Conservation (phyloP, 2,797 vertebrate genomes). For the Scomberomorus guttatus region DNA sequence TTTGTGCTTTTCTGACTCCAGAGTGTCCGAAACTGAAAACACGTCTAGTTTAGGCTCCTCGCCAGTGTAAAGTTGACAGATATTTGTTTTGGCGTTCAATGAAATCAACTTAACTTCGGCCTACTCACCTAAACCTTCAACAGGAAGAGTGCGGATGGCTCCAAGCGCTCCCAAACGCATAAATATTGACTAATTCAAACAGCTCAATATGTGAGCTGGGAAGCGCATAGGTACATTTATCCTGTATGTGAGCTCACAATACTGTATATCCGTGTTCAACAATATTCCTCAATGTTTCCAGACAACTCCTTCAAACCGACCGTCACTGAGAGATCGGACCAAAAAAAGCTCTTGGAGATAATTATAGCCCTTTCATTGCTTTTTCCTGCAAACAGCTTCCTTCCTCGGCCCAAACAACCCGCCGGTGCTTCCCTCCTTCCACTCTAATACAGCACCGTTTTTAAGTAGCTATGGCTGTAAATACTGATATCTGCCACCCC, state of each 20-base stretch:
- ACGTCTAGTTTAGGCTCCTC: accelerated
- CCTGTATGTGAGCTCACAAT: accelerated
- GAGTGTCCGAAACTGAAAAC: neutral
- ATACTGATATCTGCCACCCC: neutral
- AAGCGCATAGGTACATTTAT: accelerated
- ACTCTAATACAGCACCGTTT: accelerated
- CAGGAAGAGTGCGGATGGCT: slow-evolving; percentile 31
- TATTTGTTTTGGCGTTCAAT: neutral
- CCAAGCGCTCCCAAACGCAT: slow-evolving; percentile 14
- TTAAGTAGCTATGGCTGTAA: accelerated
- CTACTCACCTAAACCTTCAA: slow-evolving; percentile 67
- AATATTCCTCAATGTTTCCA: slow-evolving; percentile 32
- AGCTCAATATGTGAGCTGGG: neutral
- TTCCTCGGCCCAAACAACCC: slow-evolving; percentile 66
- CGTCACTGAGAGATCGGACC: slow-evolving; percentile 11
- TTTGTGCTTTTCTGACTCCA: neutral
- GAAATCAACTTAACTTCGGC: accelerated
- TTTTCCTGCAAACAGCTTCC: slow-evolving; percentile 73
- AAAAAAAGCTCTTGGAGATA: slow-evolving; percentile 45
- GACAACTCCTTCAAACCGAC: neutral
- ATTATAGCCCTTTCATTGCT: slow-evolving; percentile 70
- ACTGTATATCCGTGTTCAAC: accelerated
- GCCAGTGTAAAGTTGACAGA: accelerated
- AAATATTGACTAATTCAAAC: slow-evolving; percentile 8
- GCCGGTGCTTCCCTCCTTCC: neutral